These are phyloP conservation scores for Rhagophthalmus giganteus DNA, from an alignment of 2,888 invertebrate genomes.

Conservation along the genomic window DNA sequence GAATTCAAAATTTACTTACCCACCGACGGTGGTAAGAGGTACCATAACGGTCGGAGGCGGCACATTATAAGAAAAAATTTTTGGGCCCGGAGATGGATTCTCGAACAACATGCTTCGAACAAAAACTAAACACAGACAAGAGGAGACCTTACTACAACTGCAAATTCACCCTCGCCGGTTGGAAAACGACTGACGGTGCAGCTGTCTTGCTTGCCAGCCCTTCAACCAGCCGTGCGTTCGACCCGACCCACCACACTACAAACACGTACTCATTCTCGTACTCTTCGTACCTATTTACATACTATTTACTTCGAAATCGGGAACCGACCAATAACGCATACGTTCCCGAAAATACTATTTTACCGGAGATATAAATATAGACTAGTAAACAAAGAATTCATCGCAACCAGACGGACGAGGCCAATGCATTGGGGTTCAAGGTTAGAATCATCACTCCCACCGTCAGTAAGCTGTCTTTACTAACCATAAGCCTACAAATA, in stretches of 20 bases:
- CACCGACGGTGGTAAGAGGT: constrained; percentile 43
- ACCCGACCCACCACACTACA: constrained; percentile 47
- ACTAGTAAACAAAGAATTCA: constrained; percentile 28
- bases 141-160: constrained; percentile 16
- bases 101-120: constrained; percentile 66
- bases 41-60: constrained; percentile 64
- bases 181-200: constrained; percentile 44
- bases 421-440: constrained; percentile 50
- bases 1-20: constrained; percentile 44
- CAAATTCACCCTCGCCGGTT: constrained; percentile 46
- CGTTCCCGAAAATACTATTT: background rate
- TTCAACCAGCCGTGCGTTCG: constrained; percentile 40
- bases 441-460: constrained; percentile 49
- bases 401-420: constrained; percentile 37
- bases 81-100: constrained; percentile 65
- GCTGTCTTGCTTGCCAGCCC: constrained; percentile 37
- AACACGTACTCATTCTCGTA: constrained; percentile 33
- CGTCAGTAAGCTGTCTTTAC: constrained; percentile 12
- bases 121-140: constrained; percentile 18
- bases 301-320: constrained; percentile 1
- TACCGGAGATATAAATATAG: constrained; percentile 14
- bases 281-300: constrained; percentile 19
- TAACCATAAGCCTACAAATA: too few relatives aligned
- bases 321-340: constrained; percentile 12
- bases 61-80: constrained; percentile 72